Conservation (phyloP, 2,888 invertebrate species). For the Agapostemon virescens region DNA sequence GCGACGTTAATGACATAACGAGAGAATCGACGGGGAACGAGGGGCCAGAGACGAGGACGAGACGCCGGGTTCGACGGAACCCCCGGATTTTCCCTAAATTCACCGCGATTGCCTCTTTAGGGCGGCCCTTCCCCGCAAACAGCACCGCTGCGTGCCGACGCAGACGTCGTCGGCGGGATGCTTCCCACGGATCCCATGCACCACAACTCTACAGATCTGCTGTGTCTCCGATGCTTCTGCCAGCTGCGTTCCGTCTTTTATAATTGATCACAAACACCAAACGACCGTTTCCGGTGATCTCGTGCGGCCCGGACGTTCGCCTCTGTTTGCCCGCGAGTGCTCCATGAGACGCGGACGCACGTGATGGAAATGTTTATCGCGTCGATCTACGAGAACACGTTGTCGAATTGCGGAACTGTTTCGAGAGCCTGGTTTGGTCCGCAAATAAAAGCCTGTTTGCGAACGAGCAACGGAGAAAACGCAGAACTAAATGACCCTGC, state of each 20-base stretch:
- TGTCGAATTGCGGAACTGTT: background rate
- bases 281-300: constrained; percentile 7
- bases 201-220: background rate
- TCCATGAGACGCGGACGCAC: background rate
- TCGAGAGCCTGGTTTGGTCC: background rate
- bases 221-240: background rate
- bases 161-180: background rate
- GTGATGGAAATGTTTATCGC: constrained; percentile 6
- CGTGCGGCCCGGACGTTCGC: background rate
- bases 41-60: constrained; percentile 43
- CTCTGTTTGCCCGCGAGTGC: constrained; percentile 3
- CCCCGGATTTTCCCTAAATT: constrained; percentile 59
- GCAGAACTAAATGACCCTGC: too few species aligned
- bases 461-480: background rate
- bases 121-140: constrained; percentile 1
- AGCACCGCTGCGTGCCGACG: constrained; percentile 17
- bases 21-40: constrained; percentile 66
- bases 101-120: constrained; percentile 53
- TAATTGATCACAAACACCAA: constrained; percentile 33
- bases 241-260: constrained; percentile 11
- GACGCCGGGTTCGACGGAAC: constrained; percentile 31
- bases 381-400: background rate
- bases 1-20: constrained; percentile 73
- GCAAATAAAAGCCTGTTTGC: constrained; percentile 8
- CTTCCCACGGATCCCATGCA: background rate